Conservation (phyloP, 2,888 invertebrate genomes). For the Tachina fera region DNA sequence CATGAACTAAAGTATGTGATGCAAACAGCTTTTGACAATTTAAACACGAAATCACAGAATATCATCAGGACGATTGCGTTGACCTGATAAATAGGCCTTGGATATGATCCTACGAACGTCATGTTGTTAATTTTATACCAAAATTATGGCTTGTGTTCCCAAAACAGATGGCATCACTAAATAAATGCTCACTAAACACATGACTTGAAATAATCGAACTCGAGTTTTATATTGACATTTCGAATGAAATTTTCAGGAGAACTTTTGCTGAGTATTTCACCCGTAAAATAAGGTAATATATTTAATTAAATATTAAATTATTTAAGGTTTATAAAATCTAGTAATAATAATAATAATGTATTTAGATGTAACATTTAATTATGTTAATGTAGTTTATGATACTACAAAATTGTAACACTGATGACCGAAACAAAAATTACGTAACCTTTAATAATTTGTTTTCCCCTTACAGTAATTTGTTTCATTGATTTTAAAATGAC, state of each 20-base stretch:
- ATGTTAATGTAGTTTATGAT: neutral
- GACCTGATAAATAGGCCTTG: no score
- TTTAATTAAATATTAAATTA: neutral
- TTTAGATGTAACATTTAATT: neutral
- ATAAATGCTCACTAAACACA: slow-evolving; percentile 11
- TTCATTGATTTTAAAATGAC: slow-evolving; percentile 75
- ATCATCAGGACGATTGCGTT: no score
- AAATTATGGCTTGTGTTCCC: neutral
- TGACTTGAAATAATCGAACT: neutral
- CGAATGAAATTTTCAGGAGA: slow-evolving; percentile 2
- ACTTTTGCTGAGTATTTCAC: slow-evolving; percentile 29
- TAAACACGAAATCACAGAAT: no score
- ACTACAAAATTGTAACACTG: neutral
- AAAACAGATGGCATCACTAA: slow-evolving; percentile 21
- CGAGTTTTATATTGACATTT: slow-evolving; percentile 15
- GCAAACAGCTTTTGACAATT: no score
- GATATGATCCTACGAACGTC: no score
- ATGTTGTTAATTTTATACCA: no score
- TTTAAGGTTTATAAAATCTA: neutral
- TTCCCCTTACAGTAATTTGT: slow-evolving; percentile 47
- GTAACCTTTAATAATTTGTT: slow-evolving; percentile 67
- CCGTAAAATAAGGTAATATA: slow-evolving; percentile 35
- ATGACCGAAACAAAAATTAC: slow-evolving; percentile 59
- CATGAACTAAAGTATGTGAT: no score
- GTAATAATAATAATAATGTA: neutral